Conservation (phyloP, 2,888 invertebrate genomes). For the Ceriagrion tenellum region DNA sequence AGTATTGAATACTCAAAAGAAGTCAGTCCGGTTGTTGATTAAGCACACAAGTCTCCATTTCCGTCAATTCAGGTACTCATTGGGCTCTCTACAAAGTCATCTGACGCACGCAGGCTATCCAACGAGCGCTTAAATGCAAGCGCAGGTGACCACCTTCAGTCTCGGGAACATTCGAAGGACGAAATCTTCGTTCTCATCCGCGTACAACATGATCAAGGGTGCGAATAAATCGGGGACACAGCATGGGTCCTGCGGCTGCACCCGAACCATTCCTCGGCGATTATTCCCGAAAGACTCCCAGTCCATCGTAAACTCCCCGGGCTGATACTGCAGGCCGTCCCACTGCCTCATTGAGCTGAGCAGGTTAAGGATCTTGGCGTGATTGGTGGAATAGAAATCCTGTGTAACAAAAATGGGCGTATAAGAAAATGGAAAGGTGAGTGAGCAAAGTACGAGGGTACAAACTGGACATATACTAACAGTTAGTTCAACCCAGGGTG, state of each 20-base stretch:
- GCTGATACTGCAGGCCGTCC: not conserved
- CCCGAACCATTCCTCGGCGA: not conserved
- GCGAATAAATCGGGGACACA: not conserved
- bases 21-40: slow-evolving; percentile 12
- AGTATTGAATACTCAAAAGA: not conserved
- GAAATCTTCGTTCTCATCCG: not conserved
- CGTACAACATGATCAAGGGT: not conserved
- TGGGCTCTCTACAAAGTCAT: not conserved
- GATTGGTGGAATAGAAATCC: not conserved
- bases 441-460: too few species aligned
- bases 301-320: not conserved
- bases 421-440: too few species aligned
- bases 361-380: not conserved
- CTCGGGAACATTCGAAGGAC: not conserved
- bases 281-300: not conserved
- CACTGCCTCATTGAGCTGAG: not conserved
- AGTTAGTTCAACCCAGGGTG: too few species aligned
- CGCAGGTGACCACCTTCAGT: not conserved
- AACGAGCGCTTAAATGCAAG: not conserved
- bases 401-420: not conserved
- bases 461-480: too few species aligned
- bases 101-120: not conserved
- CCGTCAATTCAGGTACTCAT: slow-evolving; percentile 16
- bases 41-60: slow-evolving; percentile 5
- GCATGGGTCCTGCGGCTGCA: not conserved